Base-by-base conservation (phyloP, 92 coral and sea anemone species). In the Umimayanthus kanabou region DNA sequence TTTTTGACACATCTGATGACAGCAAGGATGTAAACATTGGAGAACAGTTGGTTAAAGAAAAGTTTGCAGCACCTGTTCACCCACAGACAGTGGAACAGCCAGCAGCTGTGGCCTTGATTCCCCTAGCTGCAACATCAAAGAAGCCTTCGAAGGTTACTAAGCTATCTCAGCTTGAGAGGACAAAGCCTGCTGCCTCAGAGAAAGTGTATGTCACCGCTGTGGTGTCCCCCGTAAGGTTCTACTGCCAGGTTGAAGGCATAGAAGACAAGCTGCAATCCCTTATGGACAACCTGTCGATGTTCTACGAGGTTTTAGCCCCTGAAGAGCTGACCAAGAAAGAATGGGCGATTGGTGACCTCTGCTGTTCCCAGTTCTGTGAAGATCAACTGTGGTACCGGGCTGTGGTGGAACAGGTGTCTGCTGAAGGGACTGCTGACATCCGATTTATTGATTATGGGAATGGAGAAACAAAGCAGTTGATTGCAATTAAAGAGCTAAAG, bases 401-500 rank as follows among this genome's bases (percentile, higher is more conserved):
- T 4, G 92, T 92, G 26, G 87, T 89, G 37, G 92, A 92, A 71
- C 82, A 67, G 6, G 81, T 73, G n/a, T 85, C 84, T 7, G 65
- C 89, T 26, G 85, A 67, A 28, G 92, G 84, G 15, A 80, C 78
- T 13, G 89, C 90, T 3, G 86, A 88, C 9, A 92, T 96, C 37
- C 89, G 93, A 20, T 96, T 95, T 75, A 90, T 96, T 80, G 99
- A 96, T 79, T 96, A 96, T 85, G 99, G 99, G 8, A 96, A 95
- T 77, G 81, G 88, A 7, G 99, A 96, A 75, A 92, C 82, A 10
- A 76, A 93, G 67, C 88, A 77, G 16, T 40, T 89, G 10, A 72
- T 81, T 65, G 80, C 77, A 18, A 79, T 89, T 4, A 93, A 91
- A 73, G 75, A 49, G 40, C 91, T 94, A 49, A 78, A 39, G 29